phyloP scores from a whole-genome alignment of 2,888 invertebrate species.

The Trichogramma evanescens region DNA sequence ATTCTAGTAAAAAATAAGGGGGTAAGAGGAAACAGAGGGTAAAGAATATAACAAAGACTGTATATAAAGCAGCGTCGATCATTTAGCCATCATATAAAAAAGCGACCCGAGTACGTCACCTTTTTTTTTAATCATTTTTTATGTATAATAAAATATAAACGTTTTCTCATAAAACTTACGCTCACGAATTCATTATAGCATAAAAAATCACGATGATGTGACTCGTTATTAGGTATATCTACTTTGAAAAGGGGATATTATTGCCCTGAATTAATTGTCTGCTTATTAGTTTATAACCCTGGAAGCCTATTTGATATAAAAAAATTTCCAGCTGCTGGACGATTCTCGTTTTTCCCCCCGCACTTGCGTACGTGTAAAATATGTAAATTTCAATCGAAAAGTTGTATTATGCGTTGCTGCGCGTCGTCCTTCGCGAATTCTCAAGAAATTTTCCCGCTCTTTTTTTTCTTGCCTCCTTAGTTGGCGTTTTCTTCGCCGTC shows the following conservation, averaged over 20 bases:
- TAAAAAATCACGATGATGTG: too few species aligned
- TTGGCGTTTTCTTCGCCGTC: constrained; percentile 64
- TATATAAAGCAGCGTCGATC: constrained; percentile 14
- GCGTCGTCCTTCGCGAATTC: constrained; percentile 19
- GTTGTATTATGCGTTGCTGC: neutral
- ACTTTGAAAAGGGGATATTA: neutral
- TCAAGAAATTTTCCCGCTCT: constrained; percentile 9
- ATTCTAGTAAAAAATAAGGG: constrained; percentile 8
- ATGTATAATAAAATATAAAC: too few species aligned
- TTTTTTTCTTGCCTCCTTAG: constrained; percentile 34
- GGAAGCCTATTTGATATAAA: constrained; percentile 16
- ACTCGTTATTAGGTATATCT: too few species aligned
- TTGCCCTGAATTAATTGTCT: neutral
- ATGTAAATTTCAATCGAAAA: too few species aligned
- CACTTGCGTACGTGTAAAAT: too few species aligned
- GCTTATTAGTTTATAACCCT: constrained; percentile 13
- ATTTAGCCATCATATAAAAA: neutral
- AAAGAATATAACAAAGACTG: constrained; percentile 16
- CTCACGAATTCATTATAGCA: too few species aligned
- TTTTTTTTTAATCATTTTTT: neutral
- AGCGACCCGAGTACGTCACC: neutral
- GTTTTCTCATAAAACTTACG: too few species aligned
- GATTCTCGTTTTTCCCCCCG: neutral
- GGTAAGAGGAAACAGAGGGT: neutral
- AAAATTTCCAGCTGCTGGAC: constrained; percentile 14